A percentile compares a stretch with the other conserved stretches of the same genome.
phyloP scores from a whole-genome alignment of 2,113 vertebrate species.

The Callionymus lyra region DNA sequence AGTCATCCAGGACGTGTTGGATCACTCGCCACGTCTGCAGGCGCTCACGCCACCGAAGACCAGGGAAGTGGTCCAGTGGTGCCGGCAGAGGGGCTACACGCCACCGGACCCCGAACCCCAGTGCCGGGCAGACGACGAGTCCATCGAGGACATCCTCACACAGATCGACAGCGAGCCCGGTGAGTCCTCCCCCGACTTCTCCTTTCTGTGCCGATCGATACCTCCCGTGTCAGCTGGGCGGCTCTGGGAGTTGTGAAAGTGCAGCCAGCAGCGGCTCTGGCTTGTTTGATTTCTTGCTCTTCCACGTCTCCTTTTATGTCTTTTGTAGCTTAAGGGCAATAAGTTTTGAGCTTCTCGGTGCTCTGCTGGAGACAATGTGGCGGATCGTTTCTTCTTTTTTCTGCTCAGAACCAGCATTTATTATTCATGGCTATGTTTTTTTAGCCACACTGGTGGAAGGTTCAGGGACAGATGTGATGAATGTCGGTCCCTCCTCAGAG shows the following conservation, averaged over 20 bases:
- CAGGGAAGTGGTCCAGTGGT: constrained; percentile 90
- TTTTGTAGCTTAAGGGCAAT: too few species aligned
- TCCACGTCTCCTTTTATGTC: too few species aligned
- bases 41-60: constrained; percentile 79
- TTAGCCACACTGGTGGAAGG: constrained; percentile 13
- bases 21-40: constrained; percentile 81
- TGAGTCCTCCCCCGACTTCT: constrained; percentile 27
- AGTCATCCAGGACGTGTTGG: constrained; percentile 83
- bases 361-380: too few species aligned
- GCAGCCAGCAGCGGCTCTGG: too few species aligned
- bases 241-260: too few species aligned
- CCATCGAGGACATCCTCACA: constrained; percentile 90
- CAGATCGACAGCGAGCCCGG: constrained; percentile 95
- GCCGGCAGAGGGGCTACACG: constrained; percentile 86
- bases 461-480: constrained; percentile 4
- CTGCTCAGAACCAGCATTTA: too few species aligned
- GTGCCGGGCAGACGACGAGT: constrained; percentile 72
- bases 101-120: constrained; percentile 83
- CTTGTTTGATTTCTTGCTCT: too few species aligned
- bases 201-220: constrained; percentile 19
- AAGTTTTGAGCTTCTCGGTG: too few species aligned
- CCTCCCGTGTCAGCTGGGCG: constrained; percentile 8
- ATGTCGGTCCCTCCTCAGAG: constrained; percentile 59
- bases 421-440: constrained; percentile 6
- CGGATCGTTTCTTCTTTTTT: too few species aligned